These are phyloP conservation scores for Carollia perspicillata DNA, from an alignment of 2,113 vertebrate genomes.

Conservation along the genomic window DNA sequence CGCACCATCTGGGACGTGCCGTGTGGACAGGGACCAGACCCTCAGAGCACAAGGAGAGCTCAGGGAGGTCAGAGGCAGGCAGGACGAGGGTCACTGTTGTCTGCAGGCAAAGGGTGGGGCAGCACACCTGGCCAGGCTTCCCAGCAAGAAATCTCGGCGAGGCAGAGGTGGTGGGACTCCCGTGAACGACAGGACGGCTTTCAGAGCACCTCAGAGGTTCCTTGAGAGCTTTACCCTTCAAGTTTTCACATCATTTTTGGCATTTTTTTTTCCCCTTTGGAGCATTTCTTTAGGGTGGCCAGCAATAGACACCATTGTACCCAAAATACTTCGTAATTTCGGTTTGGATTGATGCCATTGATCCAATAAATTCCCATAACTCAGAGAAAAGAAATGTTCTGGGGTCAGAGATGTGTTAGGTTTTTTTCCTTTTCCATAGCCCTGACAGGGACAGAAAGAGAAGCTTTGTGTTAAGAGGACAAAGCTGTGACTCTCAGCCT, in stretches of 20 bases:
- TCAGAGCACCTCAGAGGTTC: not conserved
- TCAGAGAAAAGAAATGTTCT: not conserved
- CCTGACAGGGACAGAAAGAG: not conserved
- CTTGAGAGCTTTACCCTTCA: not conserved
- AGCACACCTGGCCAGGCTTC: rapidly evolving
- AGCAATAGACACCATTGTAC: conserved; percentile 4
- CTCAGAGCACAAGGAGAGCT: not conserved
- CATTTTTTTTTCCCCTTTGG: conserved; percentile 28
- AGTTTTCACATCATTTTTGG: not conserved
- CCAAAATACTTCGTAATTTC: not conserved
- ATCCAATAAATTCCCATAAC: not conserved
- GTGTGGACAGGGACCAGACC: not conserved
- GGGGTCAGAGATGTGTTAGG: not conserved
- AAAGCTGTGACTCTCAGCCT: conserved; percentile 34
- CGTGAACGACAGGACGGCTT: rapidly evolving
- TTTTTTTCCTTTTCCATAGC: not conserved
- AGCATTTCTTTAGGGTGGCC: not conserved
- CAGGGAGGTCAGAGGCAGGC: not conserved
- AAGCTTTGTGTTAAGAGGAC: conserved; percentile 15
- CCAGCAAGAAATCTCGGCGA: not conserved
- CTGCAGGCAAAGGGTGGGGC: rapidly evolving
- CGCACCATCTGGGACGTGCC: no score
- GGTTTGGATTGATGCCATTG: not conserved
- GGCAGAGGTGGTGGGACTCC: not conserved
- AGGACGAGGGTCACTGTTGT: rapidly evolving